Evolutionary conservation across 2,888 invertebrate genomes (phyloP), one percentile per base, ranked within the genome.

Genomic region (Leptopilina syphax): DNA sequence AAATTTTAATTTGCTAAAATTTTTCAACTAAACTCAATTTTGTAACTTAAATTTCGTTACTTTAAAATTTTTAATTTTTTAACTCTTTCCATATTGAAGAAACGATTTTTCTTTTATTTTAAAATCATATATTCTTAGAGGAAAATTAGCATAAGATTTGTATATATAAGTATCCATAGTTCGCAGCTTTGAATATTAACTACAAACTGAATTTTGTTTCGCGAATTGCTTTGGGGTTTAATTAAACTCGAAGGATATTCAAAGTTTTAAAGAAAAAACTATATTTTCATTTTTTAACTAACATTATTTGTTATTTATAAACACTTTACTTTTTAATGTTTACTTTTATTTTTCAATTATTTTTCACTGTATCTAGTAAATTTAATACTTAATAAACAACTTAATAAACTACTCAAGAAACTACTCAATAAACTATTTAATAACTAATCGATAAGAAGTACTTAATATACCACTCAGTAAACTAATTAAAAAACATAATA

Each of bases 221-320:
- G 8, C n/a, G 24, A 63, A 63, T n/a, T 63, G 24, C 63, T 63
- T 63, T 63, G 63, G 63, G 63, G 63, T 63, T 63, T 63, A n/a
- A 63, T 63, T 63, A 63, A 24, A 6, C 24, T 63, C 24, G 24
- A 63, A 63, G 24, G 63, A 63, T 24, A 24, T 18, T 63, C 24
- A 63, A 63, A 63, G 63, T 63, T 24, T 4, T 18, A 24, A 9
- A 18, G 7, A 24, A 63, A 63, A 18, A 9, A 24, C 3, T 18
- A n/a, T 34, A 57, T 57, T 7, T 18, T 63, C 1, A 8, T 34
- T 34, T 60, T n/a, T 18, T 18, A 60, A 60, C 7, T 10, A 60
- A 18, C n/a, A 7, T 5, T 60, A 60, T 8, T n/a, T 18, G 0
- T 18, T 18, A 18, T 18, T n/a, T n/a, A 7, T 7, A 60, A 60